Evolutionary conservation across 2,113 vertebrate genomes (phyloP).

Genomic region (Psettodes erumei): DNA sequence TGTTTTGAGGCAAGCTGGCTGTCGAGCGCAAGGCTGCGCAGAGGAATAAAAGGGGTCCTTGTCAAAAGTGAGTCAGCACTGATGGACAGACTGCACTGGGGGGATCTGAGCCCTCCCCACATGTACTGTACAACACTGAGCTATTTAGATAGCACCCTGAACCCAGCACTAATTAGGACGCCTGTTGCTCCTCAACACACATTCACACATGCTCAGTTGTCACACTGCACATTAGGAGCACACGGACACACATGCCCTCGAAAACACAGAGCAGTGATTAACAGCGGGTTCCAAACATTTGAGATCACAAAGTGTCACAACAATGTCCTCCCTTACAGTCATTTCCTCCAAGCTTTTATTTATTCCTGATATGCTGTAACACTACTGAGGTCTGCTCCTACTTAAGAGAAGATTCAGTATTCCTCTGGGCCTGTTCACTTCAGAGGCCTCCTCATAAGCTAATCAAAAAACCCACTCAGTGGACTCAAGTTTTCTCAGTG

Average conservation of each 20-base stretch:
- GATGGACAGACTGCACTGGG: constrained; percentile 61
- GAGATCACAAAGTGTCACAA: constrained; percentile 24
- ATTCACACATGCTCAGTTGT: constrained; percentile 37
- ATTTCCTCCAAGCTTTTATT: constrained; percentile 21
- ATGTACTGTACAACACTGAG: constrained; percentile 67
- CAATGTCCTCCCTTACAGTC: constrained; percentile 8
- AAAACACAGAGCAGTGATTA: constrained; percentile 36
- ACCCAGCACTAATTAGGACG: constrained; percentile 58
- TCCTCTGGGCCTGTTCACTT: neutral
- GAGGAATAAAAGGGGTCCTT: constrained; percentile 69
- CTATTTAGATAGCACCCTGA: constrained; percentile 55
- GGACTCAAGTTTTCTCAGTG: constrained; percentile 11
- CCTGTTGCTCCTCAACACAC: constrained; percentile 33
- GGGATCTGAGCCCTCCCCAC: constrained; percentile 53
- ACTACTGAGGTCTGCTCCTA: constrained; percentile 23
- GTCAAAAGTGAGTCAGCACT: constrained; percentile 64
- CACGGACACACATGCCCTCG: constrained; percentile 14
- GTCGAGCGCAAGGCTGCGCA: constrained; percentile 60
- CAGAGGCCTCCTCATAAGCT: constrained; percentile 25
- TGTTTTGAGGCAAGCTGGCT: constrained; percentile 60
- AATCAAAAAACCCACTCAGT: constrained; percentile 12
- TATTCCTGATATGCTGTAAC: constrained; percentile 44
- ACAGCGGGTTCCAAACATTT: too few relatives aligned
- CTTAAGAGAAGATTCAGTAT: constrained; percentile 30
- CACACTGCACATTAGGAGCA: constrained; percentile 15